A percentile compares a stretch with the other conserved stretches of the same genome.
phyloP scores from a whole-genome alignment of 30 jellyfish, hydroid and myxozoan genomes.

The Morbakka virulenta region DNA sequence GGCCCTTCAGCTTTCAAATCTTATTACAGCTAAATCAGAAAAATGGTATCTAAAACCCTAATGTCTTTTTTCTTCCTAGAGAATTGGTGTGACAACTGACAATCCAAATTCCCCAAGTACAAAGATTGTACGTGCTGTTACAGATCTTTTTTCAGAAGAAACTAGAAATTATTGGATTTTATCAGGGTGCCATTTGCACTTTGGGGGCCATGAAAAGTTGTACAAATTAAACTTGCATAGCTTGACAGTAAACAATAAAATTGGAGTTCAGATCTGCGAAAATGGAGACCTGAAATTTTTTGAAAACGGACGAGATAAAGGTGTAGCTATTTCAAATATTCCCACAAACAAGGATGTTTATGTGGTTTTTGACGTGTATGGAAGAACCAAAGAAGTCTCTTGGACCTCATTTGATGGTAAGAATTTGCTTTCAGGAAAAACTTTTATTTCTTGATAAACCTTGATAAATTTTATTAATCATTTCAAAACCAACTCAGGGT shows the following conservation, averaged over 20 bases:
- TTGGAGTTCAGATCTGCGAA: slow-evolving; percentile 69
- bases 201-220: slow-evolving; percentile 21
- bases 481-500: background rate
- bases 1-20: no score
- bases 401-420: slow-evolving; percentile 64
- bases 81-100: slow-evolving; percentile 75
- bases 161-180: slow-evolving; percentile 57
- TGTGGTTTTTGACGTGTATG: slow-evolving; percentile 76
- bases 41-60: no score
- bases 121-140: slow-evolving; percentile 61
- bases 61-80: no score
- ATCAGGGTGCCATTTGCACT: slow-evolving; percentile 61
- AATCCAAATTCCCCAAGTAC: slow-evolving; percentile 35
- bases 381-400: slow-evolving; percentile 63
- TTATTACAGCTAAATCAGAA: no score
- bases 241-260: slow-evolving; percentile 38
- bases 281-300: slow-evolving; percentile 73
- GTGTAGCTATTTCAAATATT: slow-evolving; percentile 33
- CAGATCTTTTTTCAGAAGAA: slow-evolving; percentile 56
- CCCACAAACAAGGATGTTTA: slow-evolving; percentile 55
- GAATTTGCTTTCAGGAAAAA: no score
- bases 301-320: slow-evolving; percentile 51
- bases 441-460: no score
- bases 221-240: slow-evolving; percentile 39
- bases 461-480: no score